Conservation (phyloP, 2,797 vertebrate species). For the Nasua narica region DNA sequence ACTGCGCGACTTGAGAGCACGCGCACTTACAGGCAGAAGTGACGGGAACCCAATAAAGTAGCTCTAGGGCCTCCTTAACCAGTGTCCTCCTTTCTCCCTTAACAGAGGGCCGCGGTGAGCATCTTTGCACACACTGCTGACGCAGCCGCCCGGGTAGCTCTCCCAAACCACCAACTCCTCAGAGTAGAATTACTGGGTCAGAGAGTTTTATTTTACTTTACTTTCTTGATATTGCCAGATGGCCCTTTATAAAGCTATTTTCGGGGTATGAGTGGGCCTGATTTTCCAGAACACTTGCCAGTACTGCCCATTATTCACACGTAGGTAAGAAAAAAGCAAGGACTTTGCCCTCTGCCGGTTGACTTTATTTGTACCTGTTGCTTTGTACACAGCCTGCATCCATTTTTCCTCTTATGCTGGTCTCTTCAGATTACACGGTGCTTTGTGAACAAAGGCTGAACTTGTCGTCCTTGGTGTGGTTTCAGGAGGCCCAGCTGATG, state of each 20-base stretch:
- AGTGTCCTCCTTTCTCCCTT: not conserved
- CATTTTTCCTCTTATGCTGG: fast-evolving
- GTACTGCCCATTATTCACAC: fast-evolving
- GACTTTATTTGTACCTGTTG: not conserved
- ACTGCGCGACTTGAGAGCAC: fast-evolving
- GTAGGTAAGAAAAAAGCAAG: no score
- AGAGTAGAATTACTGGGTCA: fast-evolving
- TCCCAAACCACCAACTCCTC: fast-evolving
- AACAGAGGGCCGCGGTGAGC: not conserved
- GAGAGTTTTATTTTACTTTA: not conserved
- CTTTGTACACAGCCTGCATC: fast-evolving
- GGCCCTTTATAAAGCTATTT: not conserved
- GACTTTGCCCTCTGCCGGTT: no score
- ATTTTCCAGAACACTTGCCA: fast-evolving
- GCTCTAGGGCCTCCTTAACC: not conserved
- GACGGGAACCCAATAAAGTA: not conserved
- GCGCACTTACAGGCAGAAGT: not conserved
- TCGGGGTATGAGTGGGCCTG: fast-evolving
- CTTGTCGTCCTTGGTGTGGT: not conserved
- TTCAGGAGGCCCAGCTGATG: not conserved
- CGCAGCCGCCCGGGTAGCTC: fast-evolving
- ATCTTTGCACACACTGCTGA: fast-evolving
- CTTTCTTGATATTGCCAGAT: fast-evolving
- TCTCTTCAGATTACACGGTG: no score
- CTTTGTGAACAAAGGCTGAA: not conserved